Evolutionary conservation across 1,140 invertebrate species (phyloP).

Genomic region (Platyscapa corneri): DNA sequence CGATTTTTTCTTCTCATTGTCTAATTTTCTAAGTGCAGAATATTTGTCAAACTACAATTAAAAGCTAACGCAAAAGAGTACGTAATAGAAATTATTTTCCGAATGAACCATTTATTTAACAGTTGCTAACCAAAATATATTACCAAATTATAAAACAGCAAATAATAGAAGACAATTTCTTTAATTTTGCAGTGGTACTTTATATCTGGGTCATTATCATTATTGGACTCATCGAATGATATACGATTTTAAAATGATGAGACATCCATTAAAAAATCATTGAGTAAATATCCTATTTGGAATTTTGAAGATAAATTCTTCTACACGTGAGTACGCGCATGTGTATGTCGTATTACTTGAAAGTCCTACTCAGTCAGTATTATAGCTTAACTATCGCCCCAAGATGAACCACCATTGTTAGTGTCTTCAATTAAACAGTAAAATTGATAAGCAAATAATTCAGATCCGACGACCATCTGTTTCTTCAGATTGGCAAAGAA

Average conservation of each 20-base stretch:
- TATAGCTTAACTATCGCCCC: background rate
- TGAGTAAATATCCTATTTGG: background rate
- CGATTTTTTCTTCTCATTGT: too few relatives aligned
- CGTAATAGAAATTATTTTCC: too few relatives aligned
- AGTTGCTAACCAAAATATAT: too few relatives aligned
- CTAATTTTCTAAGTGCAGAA: too few relatives aligned
- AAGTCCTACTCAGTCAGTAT: too few relatives aligned
- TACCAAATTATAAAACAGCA: too few relatives aligned
- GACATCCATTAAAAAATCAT: background rate
- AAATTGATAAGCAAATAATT: slow-evolving; percentile 1
- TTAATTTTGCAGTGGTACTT: background rate
- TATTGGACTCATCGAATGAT: background rate
- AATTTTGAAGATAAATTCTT: background rate
- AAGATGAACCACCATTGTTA: background rate
- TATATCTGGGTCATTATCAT: background rate
- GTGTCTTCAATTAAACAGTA: background rate
- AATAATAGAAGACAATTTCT: too few relatives aligned
- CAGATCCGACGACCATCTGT: background rate
- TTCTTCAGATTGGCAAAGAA: background rate
- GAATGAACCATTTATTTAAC: too few relatives aligned
- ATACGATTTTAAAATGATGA: background rate
- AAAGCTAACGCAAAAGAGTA: too few relatives aligned
- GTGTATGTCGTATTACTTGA: too few relatives aligned
- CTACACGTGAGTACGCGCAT: too few relatives aligned
- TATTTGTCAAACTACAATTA: too few relatives aligned